Evolutionary conservation across 2,797 vertebrate species (phyloP), one percentile per base, ranked within the genome.

Genomic region (Sebastes kiyomatsui): DNA sequence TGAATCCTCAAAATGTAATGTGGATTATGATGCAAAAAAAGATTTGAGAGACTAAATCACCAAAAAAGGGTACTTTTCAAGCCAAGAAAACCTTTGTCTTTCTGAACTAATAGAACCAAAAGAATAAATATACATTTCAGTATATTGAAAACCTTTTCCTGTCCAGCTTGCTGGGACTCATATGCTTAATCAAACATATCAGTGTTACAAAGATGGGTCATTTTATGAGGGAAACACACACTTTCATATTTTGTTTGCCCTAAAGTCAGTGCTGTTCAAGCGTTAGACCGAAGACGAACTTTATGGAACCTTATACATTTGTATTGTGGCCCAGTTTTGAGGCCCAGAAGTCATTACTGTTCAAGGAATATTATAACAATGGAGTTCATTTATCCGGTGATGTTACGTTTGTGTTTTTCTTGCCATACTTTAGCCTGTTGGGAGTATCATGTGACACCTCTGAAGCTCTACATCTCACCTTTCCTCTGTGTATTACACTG

Each of bases 371-470:
- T 78, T 49, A 68, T 46, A 82, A 84, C 86, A 90, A 38, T 38
- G 59, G 35, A 67, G 33, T n/a, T 82, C 25, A 79, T 83, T 81
- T 76, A 28, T 84, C 77, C 69, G 18, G 6, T 20, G 55, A 64
- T 79, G 75, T 76, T 77, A 23, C 61, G 20, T 81, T 81, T 83
- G 76, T 88, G 64, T 84, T 77, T 73, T 59, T 72, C 76, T 80
- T 58, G 23, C 14, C 58, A 69, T 65, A 68, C 77, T 66, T 73
- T 8, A 65, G 79, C 69, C 82, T 52, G 3, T 38, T 67, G 74
- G 74, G 83, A 81, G 76, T 87, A 91, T 93, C 79, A 11, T 73
- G 67, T 91, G 86, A 82, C 81, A 59, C 42, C 68, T 75, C 75
- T 55, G 30, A 64, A 80, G 61, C 42, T 11, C 25, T 23, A 33